These are phyloP conservation scores for Scaptomyza reducta DNA, from an alignment of 2,888 invertebrate species.

Conservation along the genomic window DNA sequence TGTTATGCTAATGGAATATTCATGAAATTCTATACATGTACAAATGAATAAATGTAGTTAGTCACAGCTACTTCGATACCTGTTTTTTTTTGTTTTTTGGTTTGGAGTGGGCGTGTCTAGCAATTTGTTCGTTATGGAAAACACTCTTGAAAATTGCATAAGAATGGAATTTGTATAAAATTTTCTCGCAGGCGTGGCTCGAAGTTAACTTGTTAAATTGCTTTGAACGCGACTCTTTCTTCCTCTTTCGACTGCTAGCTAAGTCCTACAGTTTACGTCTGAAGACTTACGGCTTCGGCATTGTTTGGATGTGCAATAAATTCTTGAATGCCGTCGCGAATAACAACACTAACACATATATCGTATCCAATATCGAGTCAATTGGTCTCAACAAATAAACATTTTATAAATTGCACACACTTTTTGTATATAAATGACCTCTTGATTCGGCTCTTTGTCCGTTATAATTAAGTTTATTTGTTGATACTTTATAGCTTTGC, in stretches of 20 bases:
- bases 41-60: slow-evolving; percentile 19
- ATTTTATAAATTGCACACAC: too few relatives aligned
- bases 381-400: too few relatives aligned
- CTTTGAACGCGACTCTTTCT: neutral
- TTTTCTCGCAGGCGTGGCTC: neutral
- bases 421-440: too few relatives aligned
- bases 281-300: neutral
- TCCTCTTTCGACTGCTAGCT: too few relatives aligned
- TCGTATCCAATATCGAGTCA: too few relatives aligned
- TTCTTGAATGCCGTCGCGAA: slow-evolving; percentile 8
- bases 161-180: neutral
- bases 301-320: too few relatives aligned
- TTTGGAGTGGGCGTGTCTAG: neutral
- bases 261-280: too few relatives aligned
- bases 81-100: neutral
- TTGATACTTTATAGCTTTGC: slow-evolving; percentile 16
- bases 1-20: slow-evolving; percentile 67
- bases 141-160: slow-evolving; percentile 1
- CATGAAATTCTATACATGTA: slow-evolving; percentile 56
- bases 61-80: slow-evolving; percentile 7
- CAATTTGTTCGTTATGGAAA: neutral
- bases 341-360: too few relatives aligned
- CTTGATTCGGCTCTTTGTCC: slow-evolving; percentile 20
- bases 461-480: too few relatives aligned
- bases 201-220: neutral